Evolutionary conservation across 2,888 invertebrate species (phyloP), one percentile per base, ranked within the genome.

Genomic region (Diarsia dahlii): DNA sequence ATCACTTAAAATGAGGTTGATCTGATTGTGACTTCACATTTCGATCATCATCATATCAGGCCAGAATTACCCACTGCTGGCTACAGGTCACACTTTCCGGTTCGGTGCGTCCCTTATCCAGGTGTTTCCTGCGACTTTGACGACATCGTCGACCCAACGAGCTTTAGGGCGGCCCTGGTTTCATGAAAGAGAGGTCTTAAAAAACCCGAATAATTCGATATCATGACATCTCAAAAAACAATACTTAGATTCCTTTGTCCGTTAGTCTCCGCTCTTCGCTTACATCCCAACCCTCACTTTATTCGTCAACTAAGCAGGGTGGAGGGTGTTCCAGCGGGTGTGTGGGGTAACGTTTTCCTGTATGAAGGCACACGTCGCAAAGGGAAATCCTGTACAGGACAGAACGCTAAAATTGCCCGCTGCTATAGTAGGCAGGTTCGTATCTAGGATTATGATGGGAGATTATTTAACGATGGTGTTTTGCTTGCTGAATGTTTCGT

Each of bases 341-440:
- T 89, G 74, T 80, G 87, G 92, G 94, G 94, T 92, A 92, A 93
- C 94, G 93, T 95, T 95, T 95, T 93, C 95, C 96, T 95, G 95
- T 96, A 95, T 95, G 95, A 95, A 95, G 95, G 95, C 95, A 95
- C 96, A 96, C 96, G 94, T 95, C 94, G 95, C 94, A 93, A 94
- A 94, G 93, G 95, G 95, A 95, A 95, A 95, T 95, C 95, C 96
- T 95, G 95, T 94, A 95, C 95, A 96, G 96, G 96, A 96, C 96
- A 95, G 94, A 93, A 93, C 95, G 93, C 94, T 95, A 92, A 95
- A 95, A 96, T 96, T 95, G 95, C 95, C 95, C 95, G 94, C 92
- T 74, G 92, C 91, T 91, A 89, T 89, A 90, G 88, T 90, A 91
- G 89, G 89, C 9, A 45, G 45, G 63, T 63, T 23, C 15, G 92